Conservation (phyloP, 2,113 vertebrate genomes). For the Tenrec ecaudatus region DNA sequence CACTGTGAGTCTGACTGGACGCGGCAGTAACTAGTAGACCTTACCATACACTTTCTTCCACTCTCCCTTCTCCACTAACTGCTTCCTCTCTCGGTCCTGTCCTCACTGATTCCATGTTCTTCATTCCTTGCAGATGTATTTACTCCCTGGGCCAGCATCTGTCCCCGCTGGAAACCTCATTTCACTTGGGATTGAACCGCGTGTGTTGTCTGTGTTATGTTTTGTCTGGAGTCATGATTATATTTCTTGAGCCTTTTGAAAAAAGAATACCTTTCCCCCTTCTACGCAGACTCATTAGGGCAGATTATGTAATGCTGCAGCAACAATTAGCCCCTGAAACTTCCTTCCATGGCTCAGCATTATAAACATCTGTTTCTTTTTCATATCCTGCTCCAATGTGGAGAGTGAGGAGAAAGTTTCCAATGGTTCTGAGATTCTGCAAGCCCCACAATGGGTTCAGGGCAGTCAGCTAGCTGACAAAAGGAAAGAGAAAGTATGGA, state of each 20-base stretch:
- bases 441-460: neutral
- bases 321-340: neutral
- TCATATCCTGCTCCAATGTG: neutral
- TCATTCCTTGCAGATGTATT: neutral
- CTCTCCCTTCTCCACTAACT: neutral
- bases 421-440: neutral
- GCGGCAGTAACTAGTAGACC: neutral
- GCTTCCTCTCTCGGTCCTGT: neutral
- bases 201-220: neutral
- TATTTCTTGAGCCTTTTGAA: neutral
- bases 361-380: conserved; percentile 6
- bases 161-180: neutral
- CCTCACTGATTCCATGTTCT: neutral
- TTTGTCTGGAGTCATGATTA: neutral
- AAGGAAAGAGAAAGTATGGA: neutral
- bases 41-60: neutral
- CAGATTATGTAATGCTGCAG: neutral
- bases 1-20: neutral
- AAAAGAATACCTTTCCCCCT: neutral
- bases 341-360: neutral
- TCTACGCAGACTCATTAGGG: neutral
- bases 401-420: neutral
- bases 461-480: conserved; percentile 2
- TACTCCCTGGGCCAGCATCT: neutral
- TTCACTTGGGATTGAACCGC: conserved; percentile 9